These are phyloP conservation scores for Tinea trinotella DNA, from an alignment of 2,888 invertebrate species.

Conservation along the genomic window DNA sequence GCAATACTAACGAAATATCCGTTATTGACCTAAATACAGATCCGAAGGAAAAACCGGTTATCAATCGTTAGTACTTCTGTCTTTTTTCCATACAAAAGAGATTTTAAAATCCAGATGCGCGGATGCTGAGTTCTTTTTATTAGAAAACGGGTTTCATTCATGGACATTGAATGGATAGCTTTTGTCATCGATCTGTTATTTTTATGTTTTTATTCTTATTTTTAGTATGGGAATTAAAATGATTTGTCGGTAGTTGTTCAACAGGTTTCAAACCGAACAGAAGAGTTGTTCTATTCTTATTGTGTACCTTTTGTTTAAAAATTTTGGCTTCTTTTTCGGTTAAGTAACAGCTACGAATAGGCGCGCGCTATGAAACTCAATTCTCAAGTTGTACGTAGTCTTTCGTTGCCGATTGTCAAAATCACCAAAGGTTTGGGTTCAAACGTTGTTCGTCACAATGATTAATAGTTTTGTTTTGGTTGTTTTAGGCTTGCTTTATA, in stretches of 20 bases:
- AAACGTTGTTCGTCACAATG: no score
- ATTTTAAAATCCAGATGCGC: slow-evolving; percentile 46
- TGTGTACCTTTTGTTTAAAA: no score
- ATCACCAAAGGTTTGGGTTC: no score
- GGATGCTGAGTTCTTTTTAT: slow-evolving; percentile 40
- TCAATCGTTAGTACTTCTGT: slow-evolving; percentile 43
- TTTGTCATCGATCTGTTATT: slow-evolving; percentile 65
- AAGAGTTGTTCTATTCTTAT: no score
- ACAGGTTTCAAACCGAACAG: slow-evolving; percentile 46
- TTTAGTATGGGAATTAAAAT: slow-evolving; percentile 63
- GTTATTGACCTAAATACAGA: slow-evolving; percentile 60
- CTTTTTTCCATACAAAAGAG: slow-evolving; percentile 53
- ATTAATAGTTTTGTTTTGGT: no score
- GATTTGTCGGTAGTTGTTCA: slow-evolving; percentile 41
- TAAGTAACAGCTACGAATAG: no score
- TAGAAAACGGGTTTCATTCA: slow-evolving; percentile 45
- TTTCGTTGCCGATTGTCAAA: no score
- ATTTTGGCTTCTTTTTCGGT: no score
- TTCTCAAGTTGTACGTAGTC: no score
- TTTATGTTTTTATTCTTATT: slow-evolving; percentile 69
- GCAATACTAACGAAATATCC: slow-evolving; percentile 45
- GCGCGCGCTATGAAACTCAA: no score
- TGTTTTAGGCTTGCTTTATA: no score
- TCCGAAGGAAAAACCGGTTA: slow-evolving; percentile 50
- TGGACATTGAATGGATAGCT: slow-evolving; percentile 41